phyloP scores from a whole-genome alignment of 2,888 invertebrate species.

The Sphaeridia pumilis region DNA sequence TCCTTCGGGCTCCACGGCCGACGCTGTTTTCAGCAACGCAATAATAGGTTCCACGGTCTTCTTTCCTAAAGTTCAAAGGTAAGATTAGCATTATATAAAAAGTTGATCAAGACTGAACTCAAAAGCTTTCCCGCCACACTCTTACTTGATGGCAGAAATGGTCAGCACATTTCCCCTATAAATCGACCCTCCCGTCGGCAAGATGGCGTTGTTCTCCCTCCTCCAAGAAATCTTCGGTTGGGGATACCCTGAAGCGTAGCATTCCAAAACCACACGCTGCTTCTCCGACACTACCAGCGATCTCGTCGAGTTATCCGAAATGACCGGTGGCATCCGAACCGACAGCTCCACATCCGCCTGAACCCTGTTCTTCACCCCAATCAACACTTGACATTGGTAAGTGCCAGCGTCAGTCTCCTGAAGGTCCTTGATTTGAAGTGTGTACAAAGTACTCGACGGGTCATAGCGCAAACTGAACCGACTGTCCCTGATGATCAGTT shows the following conservation, averaged over 20 bases:
- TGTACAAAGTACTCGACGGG: slow-evolving; percentile 65
- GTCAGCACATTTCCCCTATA: slow-evolving; percentile 43
- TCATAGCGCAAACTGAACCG: slow-evolving; percentile 70
- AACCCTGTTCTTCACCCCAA: slow-evolving; percentile 65
- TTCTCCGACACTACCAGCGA: slow-evolving; percentile 66
- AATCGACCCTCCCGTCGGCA: slow-evolving; percentile 79
- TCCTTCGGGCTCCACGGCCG: slow-evolving; percentile 61
- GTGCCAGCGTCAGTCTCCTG: slow-evolving; percentile 85
- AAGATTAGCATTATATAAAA: neutral
- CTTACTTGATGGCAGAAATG: slow-evolving; percentile 31
- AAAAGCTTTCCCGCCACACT: neutral
- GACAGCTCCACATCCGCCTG: slow-evolving; percentile 72
- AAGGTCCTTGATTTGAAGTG: slow-evolving; percentile 71
- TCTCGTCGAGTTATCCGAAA: slow-evolving; percentile 83
- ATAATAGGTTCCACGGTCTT: slow-evolving; percentile 74
- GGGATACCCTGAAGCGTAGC: slow-evolving; percentile 77
- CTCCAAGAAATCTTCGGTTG: slow-evolving; percentile 77
- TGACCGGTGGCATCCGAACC: slow-evolving; percentile 79
- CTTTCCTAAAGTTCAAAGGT: slow-evolving; percentile 51
- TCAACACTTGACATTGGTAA: slow-evolving; percentile 76
- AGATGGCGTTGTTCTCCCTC: slow-evolving; percentile 80
- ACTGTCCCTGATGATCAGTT: slow-evolving; percentile 71
- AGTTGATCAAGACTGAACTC: neutral
- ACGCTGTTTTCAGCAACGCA: slow-evolving; percentile 62
- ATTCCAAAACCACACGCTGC: slow-evolving; percentile 66